phyloP scores from a whole-genome alignment of 1,140 invertebrate species.

The Probaryconus sp. region DNA sequence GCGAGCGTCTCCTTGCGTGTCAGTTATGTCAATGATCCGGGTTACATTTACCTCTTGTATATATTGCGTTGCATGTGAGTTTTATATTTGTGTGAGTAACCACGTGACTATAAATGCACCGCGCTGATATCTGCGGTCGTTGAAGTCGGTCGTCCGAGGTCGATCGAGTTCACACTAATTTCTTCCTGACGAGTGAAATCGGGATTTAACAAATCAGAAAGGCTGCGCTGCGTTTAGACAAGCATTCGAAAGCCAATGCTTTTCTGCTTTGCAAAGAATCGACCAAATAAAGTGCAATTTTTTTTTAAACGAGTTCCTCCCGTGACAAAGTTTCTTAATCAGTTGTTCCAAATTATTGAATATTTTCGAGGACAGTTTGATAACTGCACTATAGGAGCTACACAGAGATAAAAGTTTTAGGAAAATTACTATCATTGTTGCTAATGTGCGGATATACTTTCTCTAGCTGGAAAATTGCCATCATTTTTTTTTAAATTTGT shows the following conservation, averaged over 20 bases:
- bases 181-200: slow-evolving; percentile 49
- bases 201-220: slow-evolving; percentile 40
- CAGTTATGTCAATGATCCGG: slow-evolving; percentile 42
- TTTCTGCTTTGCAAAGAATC: slow-evolving; percentile 11
- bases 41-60: slow-evolving; percentile 12
- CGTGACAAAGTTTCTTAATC: slow-evolving; percentile 9
- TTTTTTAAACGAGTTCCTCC: slow-evolving; percentile 18
- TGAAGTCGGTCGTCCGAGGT: slow-evolving; percentile 59
- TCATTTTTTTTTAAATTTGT: too few species aligned
- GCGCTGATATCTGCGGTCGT: slow-evolving; percentile 37
- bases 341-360: too few species aligned
- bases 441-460: too few species aligned
- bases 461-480: too few species aligned
- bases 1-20: slow-evolving; percentile 14
- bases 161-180: slow-evolving; percentile 57
- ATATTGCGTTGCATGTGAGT: slow-evolving; percentile 1
- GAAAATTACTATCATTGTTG: too few species aligned
- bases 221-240: slow-evolving; percentile 23
- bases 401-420: too few species aligned
- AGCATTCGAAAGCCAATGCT: slow-evolving; percentile 23
- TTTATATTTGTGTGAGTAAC: slow-evolving; percentile 45
- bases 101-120: slow-evolving; percentile 40
- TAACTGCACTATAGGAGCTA: too few species aligned
- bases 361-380: too few species aligned
- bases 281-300: slow-evolving; percentile 40